phyloP scores from a whole-genome alignment of 2,797 vertebrate genomes.

The Lateolabrax maculatus region DNA sequence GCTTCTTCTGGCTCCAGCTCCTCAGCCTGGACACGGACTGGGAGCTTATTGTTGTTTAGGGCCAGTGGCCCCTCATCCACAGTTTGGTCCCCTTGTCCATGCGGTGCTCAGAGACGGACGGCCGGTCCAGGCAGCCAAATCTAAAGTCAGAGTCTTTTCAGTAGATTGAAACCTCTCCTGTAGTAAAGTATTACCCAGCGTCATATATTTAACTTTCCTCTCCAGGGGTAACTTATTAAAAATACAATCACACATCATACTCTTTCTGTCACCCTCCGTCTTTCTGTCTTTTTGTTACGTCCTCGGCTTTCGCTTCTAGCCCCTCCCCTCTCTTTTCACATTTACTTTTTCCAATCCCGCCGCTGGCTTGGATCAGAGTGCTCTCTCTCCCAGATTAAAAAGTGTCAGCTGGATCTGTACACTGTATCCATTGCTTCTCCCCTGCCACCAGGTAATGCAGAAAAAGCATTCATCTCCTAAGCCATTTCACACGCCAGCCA shows the following conservation, averaged over 20 bases:
- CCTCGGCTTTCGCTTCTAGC: slow-evolving; percentile 12
- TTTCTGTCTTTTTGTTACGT: slow-evolving; percentile 28
- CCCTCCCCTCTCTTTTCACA: slow-evolving; percentile 30
- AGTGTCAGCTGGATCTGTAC: slow-evolving; percentile 53
- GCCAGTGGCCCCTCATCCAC: slow-evolving; percentile 26
- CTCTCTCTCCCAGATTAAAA: slow-evolving; percentile 77
- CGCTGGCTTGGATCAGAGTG: slow-evolving; percentile 59
- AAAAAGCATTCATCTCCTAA: slow-evolving; percentile 80
- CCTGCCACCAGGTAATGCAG: slow-evolving; percentile 76
- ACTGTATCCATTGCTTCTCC: slow-evolving; percentile 73
- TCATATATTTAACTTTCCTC: slow-evolving; percentile 56
- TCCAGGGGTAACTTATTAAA: slow-evolving; percentile 59
- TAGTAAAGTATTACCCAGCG: slow-evolving; percentile 44
- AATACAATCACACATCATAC: slow-evolving; percentile 55
- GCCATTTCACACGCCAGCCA: slow-evolving; percentile 79
- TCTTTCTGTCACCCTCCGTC: slow-evolving; percentile 31
- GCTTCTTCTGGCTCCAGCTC: slow-evolving; percentile 61
- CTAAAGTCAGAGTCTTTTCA: slow-evolving; percentile 63
- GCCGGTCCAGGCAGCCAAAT: slow-evolving; percentile 48
- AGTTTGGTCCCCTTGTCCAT: slow-evolving; percentile 14
- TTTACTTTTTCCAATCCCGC: slow-evolving; percentile 33
- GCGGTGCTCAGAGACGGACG: slow-evolving; percentile 21
- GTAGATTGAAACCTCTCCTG: slow-evolving; percentile 55
- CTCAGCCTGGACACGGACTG: slow-evolving; percentile 34
- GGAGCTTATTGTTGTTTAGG: slow-evolving; percentile 63